Evolutionary conservation across 1,140 invertebrate species (phyloP).

Genomic region (Brachionus asplanchnoidis): DNA sequence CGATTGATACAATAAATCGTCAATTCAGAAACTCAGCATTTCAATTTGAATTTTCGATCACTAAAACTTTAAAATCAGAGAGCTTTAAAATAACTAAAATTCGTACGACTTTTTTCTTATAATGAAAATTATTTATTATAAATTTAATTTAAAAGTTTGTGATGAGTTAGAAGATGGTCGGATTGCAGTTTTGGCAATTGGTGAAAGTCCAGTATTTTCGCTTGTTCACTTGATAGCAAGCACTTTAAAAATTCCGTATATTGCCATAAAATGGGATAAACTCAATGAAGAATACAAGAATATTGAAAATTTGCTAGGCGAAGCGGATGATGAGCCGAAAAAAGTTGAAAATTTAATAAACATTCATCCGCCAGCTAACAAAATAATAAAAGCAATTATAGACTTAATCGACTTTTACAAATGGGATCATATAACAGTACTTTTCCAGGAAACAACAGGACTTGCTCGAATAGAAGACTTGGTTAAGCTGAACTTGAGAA

Average conservation of each 20-base stretch:
- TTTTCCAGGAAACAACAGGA: constrained; percentile 12
- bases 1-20: constrained; percentile 34
- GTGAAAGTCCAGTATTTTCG: neutral
- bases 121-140: neutral
- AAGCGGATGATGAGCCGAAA: neutral
- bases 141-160: neutral
- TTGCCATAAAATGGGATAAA: constrained; percentile 24
- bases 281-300: neutral
- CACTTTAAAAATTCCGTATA: constrained; percentile 7
- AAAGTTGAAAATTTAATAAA: constrained; percentile 1
- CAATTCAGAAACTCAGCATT: neutral
- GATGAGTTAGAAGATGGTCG: constrained; percentile 28
- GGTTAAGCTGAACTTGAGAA: neutral
- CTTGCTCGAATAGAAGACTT: constrained; percentile 27
- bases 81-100: constrained; percentile 11
- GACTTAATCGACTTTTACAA: constrained; percentile 26
- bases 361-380: constrained; percentile 21
- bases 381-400: constrained; percentile 9
- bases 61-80: neutral
- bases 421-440: constrained; percentile 36
- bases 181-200: neutral
- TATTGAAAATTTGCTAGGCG: neutral
- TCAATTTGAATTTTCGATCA: constrained; percentile 17
- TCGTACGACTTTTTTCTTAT: neutral
- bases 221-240: neutral